Evolutionary conservation across 92 coral and sea anemone genomes (phyloP), one percentile per base, ranked within the genome.

Genomic region (Galaxea fascicularis): DNA sequence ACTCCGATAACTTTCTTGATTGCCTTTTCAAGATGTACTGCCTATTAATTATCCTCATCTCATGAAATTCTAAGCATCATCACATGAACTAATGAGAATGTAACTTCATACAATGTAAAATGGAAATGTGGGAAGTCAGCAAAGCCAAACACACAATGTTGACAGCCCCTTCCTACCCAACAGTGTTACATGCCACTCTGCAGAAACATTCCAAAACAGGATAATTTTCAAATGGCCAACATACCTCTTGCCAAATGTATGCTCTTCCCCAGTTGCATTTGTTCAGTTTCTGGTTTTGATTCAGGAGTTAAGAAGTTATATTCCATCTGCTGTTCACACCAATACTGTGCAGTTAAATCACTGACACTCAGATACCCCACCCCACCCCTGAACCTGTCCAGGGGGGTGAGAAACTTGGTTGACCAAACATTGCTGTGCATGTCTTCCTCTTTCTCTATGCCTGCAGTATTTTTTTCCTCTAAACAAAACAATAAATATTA

Each of bases 241-340:
- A 6, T 88, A 88, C 94, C 94, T 84, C 91, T 85, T 56, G 92
- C 92, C 63, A 91, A 56, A 64, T 91, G 94, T 51, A 91, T 91
- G 49, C 59, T 81, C 60, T 87, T 74, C 7, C 94, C 94, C 27
- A 71, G 54, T 57, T 73, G 86, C 39, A 88, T 62, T 28, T 77
- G 71, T 46, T 70, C 73, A 7, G 89, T 60, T 31, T 73, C 83
- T 15, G 71, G 92, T 68, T 65, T 67, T 15, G 76, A 75, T 39
- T 90, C 83, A 29, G 89, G 83, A 6, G 57, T 35, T 10, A 64
- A 35, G 74, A 87, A 91, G 78, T 76, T 68, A 66, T 91, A 91
- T 13, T 91, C 94, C 94, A 91, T 88, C 79, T 91, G 89, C 70
- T 91, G 92, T 41, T 91, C 94, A 41, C 94, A 91, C 94, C 94